phyloP scores from a whole-genome alignment of 1,140 invertebrate genomes.

The Anastrepha obliqua region DNA sequence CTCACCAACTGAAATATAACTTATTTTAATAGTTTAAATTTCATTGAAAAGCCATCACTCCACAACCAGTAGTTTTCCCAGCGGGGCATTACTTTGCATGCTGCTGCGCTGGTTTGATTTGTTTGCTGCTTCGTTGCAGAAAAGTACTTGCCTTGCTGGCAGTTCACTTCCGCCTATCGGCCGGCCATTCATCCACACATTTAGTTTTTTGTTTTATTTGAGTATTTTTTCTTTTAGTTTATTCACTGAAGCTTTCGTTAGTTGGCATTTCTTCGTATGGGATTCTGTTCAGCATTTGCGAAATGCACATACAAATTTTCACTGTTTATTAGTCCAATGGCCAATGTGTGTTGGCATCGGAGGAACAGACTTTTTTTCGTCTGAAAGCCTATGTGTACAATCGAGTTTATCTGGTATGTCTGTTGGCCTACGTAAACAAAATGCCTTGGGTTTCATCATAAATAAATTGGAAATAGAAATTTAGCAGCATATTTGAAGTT shows the following conservation, averaged over 20 bases:
- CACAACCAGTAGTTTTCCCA: neutral
- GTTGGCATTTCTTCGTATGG: neutral
- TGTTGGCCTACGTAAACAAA: constrained; percentile 40
- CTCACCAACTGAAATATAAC: too few species aligned
- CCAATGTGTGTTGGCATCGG: neutral
- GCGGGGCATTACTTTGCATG: neutral
- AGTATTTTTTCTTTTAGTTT: neutral
- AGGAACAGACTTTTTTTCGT: neutral
- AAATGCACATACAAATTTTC: constrained; percentile 7
- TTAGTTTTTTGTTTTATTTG: neutral
- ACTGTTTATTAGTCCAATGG: constrained; percentile 17
- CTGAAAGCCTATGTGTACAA: neutral
- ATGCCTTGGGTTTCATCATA: constrained; percentile 17
- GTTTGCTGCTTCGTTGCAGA: neutral
- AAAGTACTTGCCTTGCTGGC: neutral
- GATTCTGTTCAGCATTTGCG: neutral
- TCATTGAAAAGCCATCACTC: neutral
- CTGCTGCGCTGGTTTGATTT: neutral
- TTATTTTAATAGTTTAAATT: too few species aligned
- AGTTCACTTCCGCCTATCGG: constrained; percentile 48
- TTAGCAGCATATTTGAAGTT: neutral
- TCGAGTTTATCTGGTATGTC: neutral
- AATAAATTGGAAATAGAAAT: constrained; percentile 3
- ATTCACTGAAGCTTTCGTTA: neutral
- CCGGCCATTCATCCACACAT: constrained; percentile 26